Conservation (phyloP, 2,797 vertebrate species). For the Poecilia velifera region DNA sequence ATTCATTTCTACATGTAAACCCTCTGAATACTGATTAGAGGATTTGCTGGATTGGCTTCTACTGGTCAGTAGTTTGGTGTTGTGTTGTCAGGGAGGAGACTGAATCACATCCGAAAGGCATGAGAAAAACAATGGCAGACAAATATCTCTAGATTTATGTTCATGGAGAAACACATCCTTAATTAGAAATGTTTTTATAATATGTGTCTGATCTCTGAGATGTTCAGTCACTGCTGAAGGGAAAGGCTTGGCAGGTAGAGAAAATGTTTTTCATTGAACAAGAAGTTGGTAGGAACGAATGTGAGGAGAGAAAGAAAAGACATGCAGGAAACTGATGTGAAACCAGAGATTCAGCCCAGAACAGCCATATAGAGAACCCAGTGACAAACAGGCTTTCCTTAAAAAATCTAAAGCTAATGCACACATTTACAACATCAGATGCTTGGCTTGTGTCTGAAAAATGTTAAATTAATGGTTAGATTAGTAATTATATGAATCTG, state of each 20-base stretch:
- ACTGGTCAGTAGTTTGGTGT: constrained; percentile 1
- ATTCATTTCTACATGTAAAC: constrained; percentile 8
- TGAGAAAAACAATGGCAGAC: constrained; percentile 3
- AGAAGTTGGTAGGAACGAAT: background rate
- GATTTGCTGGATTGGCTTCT: constrained; percentile 6
- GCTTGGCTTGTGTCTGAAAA: background rate
- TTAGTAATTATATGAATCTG: background rate
- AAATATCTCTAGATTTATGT: background rate
- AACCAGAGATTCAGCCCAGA: background rate
- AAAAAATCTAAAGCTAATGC: background rate
- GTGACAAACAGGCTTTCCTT: background rate
- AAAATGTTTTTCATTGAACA: background rate
- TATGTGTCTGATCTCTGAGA: background rate
- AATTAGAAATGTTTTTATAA: background rate
- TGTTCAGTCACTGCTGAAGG: background rate
- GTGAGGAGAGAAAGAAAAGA: background rate
- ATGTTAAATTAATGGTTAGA: background rate
- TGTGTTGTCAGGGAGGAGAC: background rate
- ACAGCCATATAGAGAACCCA: background rate
- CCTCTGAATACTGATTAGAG: constrained; percentile 7
- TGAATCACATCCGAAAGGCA: background rate
- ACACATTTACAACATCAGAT: background rate
- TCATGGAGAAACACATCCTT: too few relatives aligned
- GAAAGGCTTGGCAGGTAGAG: background rate
- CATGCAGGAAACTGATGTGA: background rate